These are phyloP conservation scores for Calycopis cecrops DNA, from an alignment of 1,140 invertebrate species.

Conservation along the genomic window DNA sequence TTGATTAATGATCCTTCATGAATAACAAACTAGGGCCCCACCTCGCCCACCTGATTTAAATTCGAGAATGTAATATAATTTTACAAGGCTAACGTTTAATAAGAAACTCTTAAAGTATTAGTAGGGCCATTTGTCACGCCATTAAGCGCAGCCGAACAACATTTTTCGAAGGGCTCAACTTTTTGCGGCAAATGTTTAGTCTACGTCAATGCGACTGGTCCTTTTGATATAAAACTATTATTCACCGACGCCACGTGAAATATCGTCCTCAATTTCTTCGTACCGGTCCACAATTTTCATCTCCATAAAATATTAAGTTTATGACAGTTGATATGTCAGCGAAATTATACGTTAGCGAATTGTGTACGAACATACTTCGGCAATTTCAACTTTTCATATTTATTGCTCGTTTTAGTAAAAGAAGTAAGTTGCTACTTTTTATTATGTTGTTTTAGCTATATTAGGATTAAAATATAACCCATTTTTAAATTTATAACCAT, in stretches of 20 bases:
- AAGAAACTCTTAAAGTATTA: slow-evolving; percentile 29
- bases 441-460: too few relatives aligned
- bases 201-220: slow-evolving; percentile 28
- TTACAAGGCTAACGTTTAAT: not conserved
- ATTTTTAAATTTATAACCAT: too few relatives aligned
- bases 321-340: not conserved
- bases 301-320: slow-evolving; percentile 10
- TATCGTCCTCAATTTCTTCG: slow-evolving; percentile 21
- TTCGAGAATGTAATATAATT: not conserved
- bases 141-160: slow-evolving; percentile 28
- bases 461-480: too few relatives aligned
- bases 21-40: too few relatives aligned
- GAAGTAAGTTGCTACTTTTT: too few relatives aligned
- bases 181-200: slow-evolving; percentile 35
- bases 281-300: slow-evolving; percentile 3
- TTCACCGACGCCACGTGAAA: slow-evolving; percentile 21
- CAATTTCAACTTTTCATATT: too few relatives aligned
- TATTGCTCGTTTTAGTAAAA: too few relatives aligned
- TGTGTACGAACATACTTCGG: too few relatives aligned
- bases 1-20: too few relatives aligned
- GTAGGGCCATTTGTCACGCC: slow-evolving; percentile 33
- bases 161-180: slow-evolving; percentile 30
- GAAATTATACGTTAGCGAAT: too few relatives aligned
- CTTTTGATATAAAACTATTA: slow-evolving; percentile 25
- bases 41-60: not conserved